Evolutionary conservation across 2,888 invertebrate genomes (phyloP), one percentile per base, ranked within the genome.

Genomic region (Ditula angustiorana): DNA sequence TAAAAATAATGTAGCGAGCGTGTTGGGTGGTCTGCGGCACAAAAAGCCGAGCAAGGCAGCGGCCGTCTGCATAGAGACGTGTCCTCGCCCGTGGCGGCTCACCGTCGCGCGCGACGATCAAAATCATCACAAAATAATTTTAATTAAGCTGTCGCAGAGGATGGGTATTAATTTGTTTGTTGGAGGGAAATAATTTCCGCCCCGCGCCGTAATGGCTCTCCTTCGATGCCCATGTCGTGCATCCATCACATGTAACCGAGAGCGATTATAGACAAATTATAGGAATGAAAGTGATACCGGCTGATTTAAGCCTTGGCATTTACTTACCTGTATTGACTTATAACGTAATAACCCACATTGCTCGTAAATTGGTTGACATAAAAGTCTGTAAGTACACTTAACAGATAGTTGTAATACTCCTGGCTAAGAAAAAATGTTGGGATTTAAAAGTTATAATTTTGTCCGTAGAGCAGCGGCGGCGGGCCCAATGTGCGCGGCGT

Each of bases 1-100:
- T 92, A 92, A 92, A 64, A 92, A 91, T 92, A 90, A 92, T 91
- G 86, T 86, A 85, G 86, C 85, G 79, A 81, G 83, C 90, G 82
- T 83, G 84, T 77, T 92, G 92, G 92, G 92, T 92, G 92, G 92
- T 92, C 92, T 81, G 71, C 75, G 80, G 74, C 73, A 86, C 85
- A 87, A 88, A 88, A 87, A 86, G 81, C 82, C 73, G 76, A 69
- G 62, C 62, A 47, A 37, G 62, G 47, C 33, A 37, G 35, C 78
- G 76, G 80, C 76, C 80, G 81, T 80, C 81, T 79, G 78, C 77
- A 78, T 86, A 84, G 83, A 83, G 81, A 84, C 78, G 79, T 58
- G 63, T 63, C 63, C 63, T 50, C 63, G 63, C 63, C 58, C 58
- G 63, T 28, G 33, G 59, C 30, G 55, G 64, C 53, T 46, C 21